Evolutionary conservation across 1,140 invertebrate genomes (phyloP), one percentile per base, ranked within the genome.

Genomic region (Ceratina calcarata): DNA sequence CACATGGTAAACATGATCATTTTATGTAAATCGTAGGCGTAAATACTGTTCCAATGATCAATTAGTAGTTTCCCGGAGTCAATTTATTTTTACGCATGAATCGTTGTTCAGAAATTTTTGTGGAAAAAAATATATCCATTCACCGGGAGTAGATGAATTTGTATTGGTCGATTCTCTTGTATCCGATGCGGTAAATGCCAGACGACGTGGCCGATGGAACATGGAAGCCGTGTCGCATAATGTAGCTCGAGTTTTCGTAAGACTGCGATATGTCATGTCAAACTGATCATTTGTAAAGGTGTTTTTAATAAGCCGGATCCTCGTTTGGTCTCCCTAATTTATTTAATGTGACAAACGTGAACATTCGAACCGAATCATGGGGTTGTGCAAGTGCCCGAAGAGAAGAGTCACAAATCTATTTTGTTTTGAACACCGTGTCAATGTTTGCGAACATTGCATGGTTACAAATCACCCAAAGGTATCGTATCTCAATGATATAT

Each of bases 371-470:
- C 20, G 20, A 93, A 72, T 85, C 81, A 99, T 99, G 98, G 98
- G 98, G 64, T 94, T 99, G 27, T 99, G 98, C 93, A 99, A 99
- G 92, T 99, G 99, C 93, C 98, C 98, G 16, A 99, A 99, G 93
- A 94, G 97, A 88, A 96, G 96, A 94, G 98, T 99, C 37, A 99
- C 98, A 65, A 99, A 98, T 93, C 96, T 99, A 90, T 99, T 99
- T 94, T 99, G 99, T 94, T 99, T 99, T 92, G 98, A 99, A 93
- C 99, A 99, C 91, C 94, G 98, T 88, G 98, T 99, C 2, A 99
- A 99, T 95, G 99, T 99, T 90, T 99, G 99, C 93, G 98, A 99
- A 94, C 95, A 98, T 94, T 99, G 99, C 94, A 97, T 99, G 95
- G 97, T 99, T 49, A 96, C 97, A 85, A 98, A 97, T 92, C 99